These are phyloP conservation scores for Excalfactoria chinensis DNA, from an alignment of 2,113 vertebrate species.

Conservation along the genomic window DNA sequence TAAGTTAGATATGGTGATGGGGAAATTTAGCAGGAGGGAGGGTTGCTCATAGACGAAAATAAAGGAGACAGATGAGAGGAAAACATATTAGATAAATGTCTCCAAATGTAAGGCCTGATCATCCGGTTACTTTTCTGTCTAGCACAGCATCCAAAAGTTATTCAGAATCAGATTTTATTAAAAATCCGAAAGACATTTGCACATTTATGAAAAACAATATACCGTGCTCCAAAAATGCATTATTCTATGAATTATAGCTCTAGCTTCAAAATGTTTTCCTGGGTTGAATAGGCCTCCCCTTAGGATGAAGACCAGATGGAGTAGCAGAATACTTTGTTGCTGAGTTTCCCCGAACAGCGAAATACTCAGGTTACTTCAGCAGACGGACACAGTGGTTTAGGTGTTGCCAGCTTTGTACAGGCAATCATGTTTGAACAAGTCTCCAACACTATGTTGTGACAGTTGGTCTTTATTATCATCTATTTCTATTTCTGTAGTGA, in stretches of 20 bases:
- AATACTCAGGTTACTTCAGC: neutral
- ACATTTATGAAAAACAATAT: neutral
- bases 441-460: neutral
- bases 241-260: neutral
- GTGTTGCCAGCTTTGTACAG: neutral
- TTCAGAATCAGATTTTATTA: neutral
- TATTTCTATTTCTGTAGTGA: neutral
- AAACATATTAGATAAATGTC: neutral
- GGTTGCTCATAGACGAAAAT: neutral
- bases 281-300: neutral
- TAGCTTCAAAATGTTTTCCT: neutral
- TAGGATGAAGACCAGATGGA: neutral
- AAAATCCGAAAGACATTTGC: neutral
- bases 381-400: neutral
- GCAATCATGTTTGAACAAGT: neutral
- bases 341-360: accelerated
- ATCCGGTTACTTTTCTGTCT: neutral
- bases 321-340: neutral
- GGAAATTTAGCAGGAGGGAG: neutral
- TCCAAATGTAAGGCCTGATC: neutral
- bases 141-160: neutral
- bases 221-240: neutral
- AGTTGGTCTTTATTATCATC: neutral
- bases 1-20: neutral
- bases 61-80: neutral